A percentile compares a stretch with the other conserved stretches of the same genome.
Evolutionary conservation across 2,113 vertebrate genomes (phyloP).

Genomic region (Colinus virginianus): DNA sequence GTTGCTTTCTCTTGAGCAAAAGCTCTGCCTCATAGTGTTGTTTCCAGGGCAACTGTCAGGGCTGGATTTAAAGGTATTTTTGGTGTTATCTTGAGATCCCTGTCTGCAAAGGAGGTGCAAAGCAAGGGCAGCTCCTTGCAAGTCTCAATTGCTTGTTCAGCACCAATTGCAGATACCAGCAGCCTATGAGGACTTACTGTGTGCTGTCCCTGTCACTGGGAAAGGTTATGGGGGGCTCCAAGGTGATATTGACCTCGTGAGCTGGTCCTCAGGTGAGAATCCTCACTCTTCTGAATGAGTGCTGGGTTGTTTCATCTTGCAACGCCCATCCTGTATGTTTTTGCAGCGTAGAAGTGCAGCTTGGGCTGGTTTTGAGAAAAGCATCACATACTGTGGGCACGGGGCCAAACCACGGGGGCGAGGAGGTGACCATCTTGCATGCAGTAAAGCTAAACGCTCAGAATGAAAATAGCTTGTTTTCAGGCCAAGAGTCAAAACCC

Average conservation of each 20-base stretch:
- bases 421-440: slow-evolving; percentile 11
- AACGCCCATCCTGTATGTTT: fast-evolving
- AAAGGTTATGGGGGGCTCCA: background rate
- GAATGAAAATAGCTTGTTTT: background rate
- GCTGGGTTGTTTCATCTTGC: fast-evolving
- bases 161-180: background rate
- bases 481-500: background rate
- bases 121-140: fast-evolving
- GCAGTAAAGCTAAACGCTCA: background rate
- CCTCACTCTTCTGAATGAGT: background rate
- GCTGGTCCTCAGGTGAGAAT: no score
- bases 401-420: background rate
- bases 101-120: background rate
- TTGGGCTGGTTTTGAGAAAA: background rate
- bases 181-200: background rate
- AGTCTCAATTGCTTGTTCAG: background rate
- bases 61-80: background rate
- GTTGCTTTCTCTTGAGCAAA: background rate
- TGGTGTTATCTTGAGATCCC: background rate
- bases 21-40: background rate
- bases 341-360: background rate
- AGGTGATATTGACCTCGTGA: background rate
- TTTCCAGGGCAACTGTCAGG: background rate
- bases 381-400: background rate
- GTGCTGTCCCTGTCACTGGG: background rate